Evolutionary conservation across 53 echinoderm and acorn worm species (phyloP).

Genomic region (Luidia sarsii): DNA sequence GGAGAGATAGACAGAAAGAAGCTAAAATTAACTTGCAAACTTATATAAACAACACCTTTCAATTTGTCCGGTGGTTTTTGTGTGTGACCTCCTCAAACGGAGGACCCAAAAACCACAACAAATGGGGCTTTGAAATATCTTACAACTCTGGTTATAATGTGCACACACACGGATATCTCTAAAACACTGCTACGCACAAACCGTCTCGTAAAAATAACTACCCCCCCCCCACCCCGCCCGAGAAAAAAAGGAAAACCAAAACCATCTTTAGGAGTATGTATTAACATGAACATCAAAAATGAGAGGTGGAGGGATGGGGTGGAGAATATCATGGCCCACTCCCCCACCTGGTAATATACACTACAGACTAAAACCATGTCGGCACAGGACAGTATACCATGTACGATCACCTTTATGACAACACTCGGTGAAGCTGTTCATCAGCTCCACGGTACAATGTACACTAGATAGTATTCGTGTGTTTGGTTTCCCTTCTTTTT

Average conservation of each 20-base stretch:
- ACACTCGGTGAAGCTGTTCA: not conserved
- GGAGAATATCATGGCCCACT: no score
- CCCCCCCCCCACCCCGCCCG: not conserved
- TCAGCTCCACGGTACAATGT: conserved; percentile 20
- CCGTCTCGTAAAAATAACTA: not conserved
- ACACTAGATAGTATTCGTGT: no score
- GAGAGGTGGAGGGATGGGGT: no score
- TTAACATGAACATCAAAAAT: conserved; percentile 35
- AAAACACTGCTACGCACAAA: no score
- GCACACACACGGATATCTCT: conserved; percentile 5
- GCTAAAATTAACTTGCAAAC: conserved; percentile 29
- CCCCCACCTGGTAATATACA: not conserved
- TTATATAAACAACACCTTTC: conserved; percentile 56
- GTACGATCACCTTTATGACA: not conserved
- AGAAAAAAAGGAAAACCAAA: not conserved
- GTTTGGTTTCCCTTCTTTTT: no score
- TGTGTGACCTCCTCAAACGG: no score
- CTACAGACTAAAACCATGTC: no score
- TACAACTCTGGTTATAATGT: conserved; percentile 44
- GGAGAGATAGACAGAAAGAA: not conserved
- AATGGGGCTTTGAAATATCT: conserved; percentile 51
- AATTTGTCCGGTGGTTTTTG: conserved; percentile 40
- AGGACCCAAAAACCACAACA: conserved; percentile 20
- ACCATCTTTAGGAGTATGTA: not conserved
- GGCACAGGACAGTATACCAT: conserved; percentile 9